These are phyloP conservation scores for Fratercula arctica DNA, from an alignment of 2,797 vertebrate species.

Conservation along the genomic window DNA sequence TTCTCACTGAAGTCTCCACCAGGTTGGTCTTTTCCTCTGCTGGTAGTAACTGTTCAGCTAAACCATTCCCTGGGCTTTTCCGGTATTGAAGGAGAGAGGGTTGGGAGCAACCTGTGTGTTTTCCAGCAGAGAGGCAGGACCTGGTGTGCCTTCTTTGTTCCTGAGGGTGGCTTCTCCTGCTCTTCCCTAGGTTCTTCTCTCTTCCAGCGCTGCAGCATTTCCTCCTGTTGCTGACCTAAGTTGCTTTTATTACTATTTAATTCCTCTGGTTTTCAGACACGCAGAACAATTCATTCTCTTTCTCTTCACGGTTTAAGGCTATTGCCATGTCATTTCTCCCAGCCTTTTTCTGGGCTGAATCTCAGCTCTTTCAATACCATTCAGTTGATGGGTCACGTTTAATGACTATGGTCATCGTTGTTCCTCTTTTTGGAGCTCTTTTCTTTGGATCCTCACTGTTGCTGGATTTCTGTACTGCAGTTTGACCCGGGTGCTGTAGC, in stretches of 20 bases:
- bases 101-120: accelerated
- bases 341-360: not conserved
- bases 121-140: not conserved
- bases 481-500: not conserved
- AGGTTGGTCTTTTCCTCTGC: not conserved
- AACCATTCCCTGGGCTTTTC: not conserved
- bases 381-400: not conserved
- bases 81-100: accelerated
- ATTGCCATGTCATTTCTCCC: not conserved
- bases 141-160: not conserved
- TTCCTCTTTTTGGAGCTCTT: not conserved
- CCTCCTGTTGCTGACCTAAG: not conserved
- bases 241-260: not conserved
- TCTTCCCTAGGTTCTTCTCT: not conserved
- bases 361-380: not conserved
- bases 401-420: not conserved
- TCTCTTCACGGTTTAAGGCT: not conserved
- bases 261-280: not conserved
- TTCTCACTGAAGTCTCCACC: not conserved
- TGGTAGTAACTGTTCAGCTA: not conserved
- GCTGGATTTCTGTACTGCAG: not conserved
- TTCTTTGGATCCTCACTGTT: not conserved
- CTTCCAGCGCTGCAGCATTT: not conserved
- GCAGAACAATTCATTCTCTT: not conserved
- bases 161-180: not conserved